A percentile compares a stretch with the other conserved stretches of the same genome.
phyloP scores from a whole-genome alignment of 2,113 vertebrate genomes.

The Pristiophorus japonicus region DNA sequence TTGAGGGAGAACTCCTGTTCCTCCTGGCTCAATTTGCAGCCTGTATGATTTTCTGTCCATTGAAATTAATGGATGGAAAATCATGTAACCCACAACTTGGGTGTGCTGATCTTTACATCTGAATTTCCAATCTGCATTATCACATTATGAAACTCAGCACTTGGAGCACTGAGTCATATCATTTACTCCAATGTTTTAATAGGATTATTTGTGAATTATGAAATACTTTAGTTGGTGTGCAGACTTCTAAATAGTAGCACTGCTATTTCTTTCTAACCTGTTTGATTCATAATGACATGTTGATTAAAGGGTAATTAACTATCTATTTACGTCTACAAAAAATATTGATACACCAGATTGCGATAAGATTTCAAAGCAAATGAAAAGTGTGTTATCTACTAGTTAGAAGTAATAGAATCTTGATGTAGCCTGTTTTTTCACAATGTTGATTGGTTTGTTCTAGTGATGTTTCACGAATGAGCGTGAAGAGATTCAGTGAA shows the following conservation, averaged over 20 bases:
- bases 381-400: neutral
- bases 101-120: neutral
- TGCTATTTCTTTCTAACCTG: too few relatives aligned
- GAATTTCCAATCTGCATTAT: neutral
- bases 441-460: slow-evolving; percentile 6
- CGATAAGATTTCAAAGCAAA: neutral
- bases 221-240: neutral
- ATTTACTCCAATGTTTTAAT: neutral
- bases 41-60: neutral
- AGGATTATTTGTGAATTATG: neutral
- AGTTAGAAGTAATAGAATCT: neutral
- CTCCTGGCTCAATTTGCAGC: neutral
- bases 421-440: neutral
- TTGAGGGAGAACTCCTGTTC: neutral
- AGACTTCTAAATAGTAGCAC: neutral
- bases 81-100: neutral
- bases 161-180: neutral
- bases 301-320: neutral
- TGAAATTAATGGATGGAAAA: neutral
- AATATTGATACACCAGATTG: neutral
- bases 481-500: neutral
- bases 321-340: neutral
- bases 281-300: neutral
- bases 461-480: neutral
- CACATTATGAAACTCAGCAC: neutral